Evolutionary conservation across 2,113 vertebrate genomes (phyloP), one percentile per base, ranked within the genome.

Genomic region (Periophthalmus modestus): DNA sequence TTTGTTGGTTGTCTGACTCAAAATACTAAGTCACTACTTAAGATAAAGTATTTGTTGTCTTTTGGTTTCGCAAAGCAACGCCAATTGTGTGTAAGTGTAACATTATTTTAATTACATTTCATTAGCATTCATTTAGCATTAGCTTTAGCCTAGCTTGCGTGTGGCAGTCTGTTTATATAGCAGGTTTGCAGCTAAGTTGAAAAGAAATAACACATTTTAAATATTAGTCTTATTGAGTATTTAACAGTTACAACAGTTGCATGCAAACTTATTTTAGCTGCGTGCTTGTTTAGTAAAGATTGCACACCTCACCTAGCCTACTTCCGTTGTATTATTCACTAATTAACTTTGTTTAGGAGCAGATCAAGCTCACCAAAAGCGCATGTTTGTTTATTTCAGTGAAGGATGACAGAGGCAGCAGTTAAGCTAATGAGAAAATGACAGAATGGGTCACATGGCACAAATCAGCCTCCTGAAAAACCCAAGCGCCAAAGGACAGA

Each of bases 391-490:
- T 67, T 67, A 36, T 16, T 76, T 15, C 50, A 21, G 36, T 46
- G 46, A 13, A 48, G 33, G 55, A 71, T 59, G n/a, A 50, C 33
- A 43, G 55, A 47, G 21, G 28, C 47, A 36, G 66, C 16, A 39
- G 68, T 72, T 61, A 50, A 72, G 47, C 23, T 74, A 78, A 87
- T 57, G 71, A 66, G 75, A 69, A 74, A 72, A 80, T 24, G 74
- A 43, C 74, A 66, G 68, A 57, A 71, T 1, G 0, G 24, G 74
- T 79, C 84, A 80, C 77, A 79, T 79, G 84, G 59, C 58, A 77
- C 68, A 73, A 50, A 79, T 86, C 55, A 77, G 28, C 62, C 47
- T 57, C 65, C 48, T 67, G 33, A 23, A 54, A 47, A 69, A 57
- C 52, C 66, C 7, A 61, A 77, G 34, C 52, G 61, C 13, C 21